phyloP scores from a whole-genome alignment of 2,888 invertebrate species.

The Polydrusus tereticollis region DNA sequence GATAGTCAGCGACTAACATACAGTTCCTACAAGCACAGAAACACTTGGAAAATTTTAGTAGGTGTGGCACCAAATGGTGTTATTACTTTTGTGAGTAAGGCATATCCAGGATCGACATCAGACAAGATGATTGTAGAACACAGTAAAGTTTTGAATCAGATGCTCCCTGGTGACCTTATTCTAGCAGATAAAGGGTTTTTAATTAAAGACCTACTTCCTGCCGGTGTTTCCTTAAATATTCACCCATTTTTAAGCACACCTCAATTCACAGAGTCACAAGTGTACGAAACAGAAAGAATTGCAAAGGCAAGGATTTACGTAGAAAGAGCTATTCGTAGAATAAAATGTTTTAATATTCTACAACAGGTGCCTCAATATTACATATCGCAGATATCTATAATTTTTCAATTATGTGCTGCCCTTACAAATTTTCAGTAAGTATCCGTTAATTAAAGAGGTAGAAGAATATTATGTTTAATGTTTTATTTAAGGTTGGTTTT shows the following conservation, averaged over 20 bases:
- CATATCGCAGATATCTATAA: slow-evolving; percentile 33
- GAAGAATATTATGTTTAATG: too few species aligned
- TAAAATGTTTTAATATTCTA: background rate
- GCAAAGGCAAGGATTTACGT: slow-evolving; percentile 50
- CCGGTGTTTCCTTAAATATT: slow-evolving; percentile 30
- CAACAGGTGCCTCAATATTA: slow-evolving; percentile 4
- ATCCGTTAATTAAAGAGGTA: too few species aligned
- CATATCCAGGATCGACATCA: background rate
- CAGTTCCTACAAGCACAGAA: slow-evolving; percentile 38
- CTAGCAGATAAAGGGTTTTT: too few species aligned
- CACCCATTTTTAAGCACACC: slow-evolving; percentile 49
- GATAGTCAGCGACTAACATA: slow-evolving; percentile 35
- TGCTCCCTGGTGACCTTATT: slow-evolving; percentile 41
- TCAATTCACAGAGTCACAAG: slow-evolving; percentile 15
- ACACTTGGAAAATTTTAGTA: slow-evolving; percentile 36
- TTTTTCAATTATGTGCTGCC: slow-evolving; percentile 40
- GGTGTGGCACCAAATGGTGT: too few species aligned
- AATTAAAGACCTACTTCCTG: slow-evolving; percentile 37
- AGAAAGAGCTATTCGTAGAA: slow-evolving; percentile 27
- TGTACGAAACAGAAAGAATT: slow-evolving; percentile 30
- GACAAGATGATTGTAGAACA: slow-evolving; percentile 50
- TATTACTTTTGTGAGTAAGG: background rate
- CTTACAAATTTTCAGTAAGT: slow-evolving; percentile 41
- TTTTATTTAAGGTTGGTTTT: too few species aligned
- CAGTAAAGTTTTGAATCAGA: slow-evolving; percentile 49